A percentile compares a stretch with the other conserved stretches of the same genome.
These are phyloP conservation scores for Fringilla coelebs DNA, from an alignment of 2,797 vertebrate species.

Conservation along the genomic window DNA sequence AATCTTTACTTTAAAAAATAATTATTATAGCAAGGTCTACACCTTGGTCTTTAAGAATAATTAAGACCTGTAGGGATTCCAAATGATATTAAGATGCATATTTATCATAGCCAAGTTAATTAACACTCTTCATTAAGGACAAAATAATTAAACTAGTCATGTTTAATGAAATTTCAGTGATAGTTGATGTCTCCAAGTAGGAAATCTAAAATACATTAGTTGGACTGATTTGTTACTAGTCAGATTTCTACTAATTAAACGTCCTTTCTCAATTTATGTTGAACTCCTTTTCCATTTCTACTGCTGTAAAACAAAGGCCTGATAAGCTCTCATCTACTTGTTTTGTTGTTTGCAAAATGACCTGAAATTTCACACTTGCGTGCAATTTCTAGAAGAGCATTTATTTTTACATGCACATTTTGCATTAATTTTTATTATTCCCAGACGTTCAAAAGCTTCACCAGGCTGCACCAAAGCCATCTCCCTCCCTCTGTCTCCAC, in stretches of 20 bases:
- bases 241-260: slow-evolving; percentile 52
- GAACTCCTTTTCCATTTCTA: background rate
- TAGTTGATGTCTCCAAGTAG: slow-evolving; percentile 52
- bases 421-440: background rate
- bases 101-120: slow-evolving; percentile 64
- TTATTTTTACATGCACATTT: background rate
- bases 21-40: slow-evolving; percentile 4
- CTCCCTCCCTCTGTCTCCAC: background rate
- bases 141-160: slow-evolving; percentile 71
- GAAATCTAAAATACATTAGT: slow-evolving; percentile 57
- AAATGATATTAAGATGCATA: slow-evolving; percentile 48
- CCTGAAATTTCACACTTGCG: background rate
- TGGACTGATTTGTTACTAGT: slow-evolving; percentile 49
- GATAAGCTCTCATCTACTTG: background rate
- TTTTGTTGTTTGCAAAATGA: background rate
- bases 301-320: slow-evolving; percentile 6
- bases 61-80: slow-evolving; percentile 52
- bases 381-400: background rate
- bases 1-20: background rate
- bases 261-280: slow-evolving; percentile 36
- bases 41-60: slow-evolving; percentile 56
- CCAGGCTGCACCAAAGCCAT: background rate
- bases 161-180: slow-evolving; percentile 59
- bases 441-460: background rate
- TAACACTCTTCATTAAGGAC: slow-evolving; percentile 49